A percentile compares a stretch with the other conserved stretches of the same genome.
These are phyloP conservation scores for Palythoa grandis DNA, from an alignment of 92 coral and sea anemone genomes.

Conservation along the genomic window DNA sequence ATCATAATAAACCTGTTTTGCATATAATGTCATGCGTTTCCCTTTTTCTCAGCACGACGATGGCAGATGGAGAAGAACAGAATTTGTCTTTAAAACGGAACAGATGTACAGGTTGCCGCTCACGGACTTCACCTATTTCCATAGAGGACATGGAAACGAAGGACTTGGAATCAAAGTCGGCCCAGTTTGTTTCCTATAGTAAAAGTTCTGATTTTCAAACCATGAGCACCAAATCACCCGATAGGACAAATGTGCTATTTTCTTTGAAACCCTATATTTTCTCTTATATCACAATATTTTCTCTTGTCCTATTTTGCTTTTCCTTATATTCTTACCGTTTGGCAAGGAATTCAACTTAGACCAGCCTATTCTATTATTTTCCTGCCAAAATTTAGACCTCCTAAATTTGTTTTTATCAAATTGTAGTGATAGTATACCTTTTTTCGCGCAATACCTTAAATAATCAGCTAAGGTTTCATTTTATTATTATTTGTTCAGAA, in stretches of 20 bases:
- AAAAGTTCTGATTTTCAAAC: background rate
- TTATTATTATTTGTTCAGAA: no score
- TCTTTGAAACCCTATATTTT: background rate
- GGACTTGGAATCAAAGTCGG: conserved; percentile 64
- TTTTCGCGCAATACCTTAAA: no score
- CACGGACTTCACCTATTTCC: conserved; percentile 55
- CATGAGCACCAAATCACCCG: background rate
- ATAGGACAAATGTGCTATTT: background rate
- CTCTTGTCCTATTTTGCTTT: background rate
- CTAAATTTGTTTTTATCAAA: no score
- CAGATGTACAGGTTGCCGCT: conserved; percentile 48
- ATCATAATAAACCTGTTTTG: no score
- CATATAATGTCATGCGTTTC: background rate
- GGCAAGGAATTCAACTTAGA: no score
- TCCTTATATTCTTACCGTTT: no score
- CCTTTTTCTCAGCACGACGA: conserved; percentile 46
- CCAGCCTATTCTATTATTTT: no score
- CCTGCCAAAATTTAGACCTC: no score
- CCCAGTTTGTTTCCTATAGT: conserved; percentile 57
- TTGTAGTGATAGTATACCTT: no score
- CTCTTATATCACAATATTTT: background rate
- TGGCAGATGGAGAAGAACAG: conserved; percentile 58
- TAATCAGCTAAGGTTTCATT: no score
- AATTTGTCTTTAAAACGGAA: conserved; percentile 43
- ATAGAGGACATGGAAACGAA: conserved; percentile 57